Evolutionary conservation across 2,113 vertebrate genomes (phyloP), one percentile per base, ranked within the genome.

Genomic region (Charadrius vociferus): DNA sequence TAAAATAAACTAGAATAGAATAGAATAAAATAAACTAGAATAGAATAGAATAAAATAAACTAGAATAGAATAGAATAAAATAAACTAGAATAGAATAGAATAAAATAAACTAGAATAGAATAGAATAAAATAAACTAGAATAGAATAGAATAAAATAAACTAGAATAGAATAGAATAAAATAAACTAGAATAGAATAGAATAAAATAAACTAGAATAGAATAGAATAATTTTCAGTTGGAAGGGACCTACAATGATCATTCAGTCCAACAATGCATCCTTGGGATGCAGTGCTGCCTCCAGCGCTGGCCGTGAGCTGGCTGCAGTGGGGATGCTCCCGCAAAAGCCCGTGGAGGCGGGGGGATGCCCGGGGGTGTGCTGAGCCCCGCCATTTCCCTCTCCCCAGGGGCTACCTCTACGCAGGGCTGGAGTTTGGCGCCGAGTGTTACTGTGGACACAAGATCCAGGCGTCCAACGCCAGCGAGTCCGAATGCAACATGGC

Each of bases 351-450:
- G 72, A 68, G 22, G 27, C 0, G 0, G 17, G 15, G 18, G 21
- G 5, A 15, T 22, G 5, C 37, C 21, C 1, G 1, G 16, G 73
- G 20, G 4, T 0, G 5, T 12, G 45, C 89, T 77, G 56, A 82
- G 6, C 43, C 59, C 55, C 4, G n/a, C 43, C 21, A 0, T 29
- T 30, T 67, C 45, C 96, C 19, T 90, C n/a, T 83, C 36, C 88
- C 8, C 95, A 99, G 99, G 97, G 99, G 99, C 6, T 99, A 99
- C 98, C 98, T 99, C 97, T 99, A 98, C 0, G 99, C 99, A 0
- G 99, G 99, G 63, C 98, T 99, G 98, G 99, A 99, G 97, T 99
- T 99, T 3, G 99, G 99, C 3, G 99, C 99, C 0, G 99, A 99
- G 96, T 99, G 99, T 95, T 99, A 99, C 98, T 99, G 99, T 0